Evolutionary conservation across 2,797 vertebrate genomes (phyloP), one percentile per base, ranked within the genome.

Genomic region (Clamator glandarius): DNA sequence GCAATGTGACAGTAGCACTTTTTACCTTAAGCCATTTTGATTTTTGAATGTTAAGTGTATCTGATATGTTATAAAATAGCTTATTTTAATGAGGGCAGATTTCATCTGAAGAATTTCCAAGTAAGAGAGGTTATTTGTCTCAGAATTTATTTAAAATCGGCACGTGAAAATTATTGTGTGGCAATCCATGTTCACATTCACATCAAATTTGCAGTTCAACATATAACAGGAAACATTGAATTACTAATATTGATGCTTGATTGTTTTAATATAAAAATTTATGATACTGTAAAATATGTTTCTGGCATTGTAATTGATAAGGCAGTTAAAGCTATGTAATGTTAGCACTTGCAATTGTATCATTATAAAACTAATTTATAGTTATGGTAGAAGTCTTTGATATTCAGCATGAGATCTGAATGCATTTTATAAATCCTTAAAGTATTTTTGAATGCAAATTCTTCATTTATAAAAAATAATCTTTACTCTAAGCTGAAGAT

Each of bases 261-360:
- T 95, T 95, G 82, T 59, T 75, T 93, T 95, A 86, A 84, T 95
- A 85, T 94, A 62, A 96, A 87, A 93, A 94, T 95, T 92, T 93
- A 96, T 84, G 66, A 74, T 79, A 21, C 61, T 55, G 63, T 96
- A 90, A 97, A 94, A 73, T 89, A 94, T 79, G 41, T 96, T 96
- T 96, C 94, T 89, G 63, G 24, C 61, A 81, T 54, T 90, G 19
- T 94, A 96, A 95, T 95, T 97, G 90, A 92, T 93, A 96, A 94
- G 35, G 82, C 50, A 95, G 74, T 96, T 96, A 95, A 87, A 90
- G 66, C 59, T 95, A 69, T 57, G 68, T 79, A 83, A 59, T 85
- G 63, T 79, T 93, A 95, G 59, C 41, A 77, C 62, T 52, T 92
- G 24, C 23, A 95, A 87, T 93, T 96, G 79, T 85, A 90, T 82